These are phyloP conservation scores for Habropoda laboriosa DNA, from an alignment of 1,140 invertebrate species.

Conservation along the genomic window DNA sequence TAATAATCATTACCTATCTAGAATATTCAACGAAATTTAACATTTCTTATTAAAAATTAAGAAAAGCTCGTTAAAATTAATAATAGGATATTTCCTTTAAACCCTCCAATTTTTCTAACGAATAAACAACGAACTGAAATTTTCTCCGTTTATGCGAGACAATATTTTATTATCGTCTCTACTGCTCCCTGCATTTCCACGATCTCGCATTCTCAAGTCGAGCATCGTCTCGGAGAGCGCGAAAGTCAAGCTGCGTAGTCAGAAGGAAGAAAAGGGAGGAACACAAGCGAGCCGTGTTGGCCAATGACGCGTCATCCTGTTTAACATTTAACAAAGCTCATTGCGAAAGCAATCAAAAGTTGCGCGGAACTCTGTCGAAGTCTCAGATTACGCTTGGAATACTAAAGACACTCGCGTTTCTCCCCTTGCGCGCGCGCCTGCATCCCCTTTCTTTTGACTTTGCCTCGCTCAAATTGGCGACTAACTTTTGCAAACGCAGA, in stretches of 20 bases:
- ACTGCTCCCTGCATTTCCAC: not conserved
- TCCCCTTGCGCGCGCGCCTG: too few relatives aligned
- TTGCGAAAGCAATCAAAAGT: slow-evolving; percentile 81
- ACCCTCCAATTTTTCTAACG: too few relatives aligned
- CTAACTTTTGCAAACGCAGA: too few relatives aligned
- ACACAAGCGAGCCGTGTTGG: slow-evolving; percentile 1
- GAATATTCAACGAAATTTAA: too few relatives aligned
- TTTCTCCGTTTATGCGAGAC: too few relatives aligned
- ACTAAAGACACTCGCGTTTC: slow-evolving; percentile 62
- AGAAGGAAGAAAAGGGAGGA: too few relatives aligned
- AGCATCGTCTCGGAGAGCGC: not conserved
- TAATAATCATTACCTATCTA: too few relatives aligned
- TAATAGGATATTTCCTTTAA: too few relatives aligned
- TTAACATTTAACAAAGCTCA: slow-evolving; percentile 81
- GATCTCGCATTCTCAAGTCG: not conserved
- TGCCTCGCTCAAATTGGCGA: too few relatives aligned
- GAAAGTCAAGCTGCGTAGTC: not conserved
- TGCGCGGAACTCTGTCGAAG: slow-evolving; percentile 68
- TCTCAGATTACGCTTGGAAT: slow-evolving; percentile 70
- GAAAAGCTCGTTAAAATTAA: too few relatives aligned
- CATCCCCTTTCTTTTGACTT: not conserved
- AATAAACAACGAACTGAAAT: too few relatives aligned
- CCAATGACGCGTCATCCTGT: slow-evolving; percentile 72
- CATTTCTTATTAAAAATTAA: too few relatives aligned
- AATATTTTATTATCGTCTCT: not conserved